phyloP scores from a whole-genome alignment of 2,888 invertebrate species.

The Latrodectus hesperus region DNA sequence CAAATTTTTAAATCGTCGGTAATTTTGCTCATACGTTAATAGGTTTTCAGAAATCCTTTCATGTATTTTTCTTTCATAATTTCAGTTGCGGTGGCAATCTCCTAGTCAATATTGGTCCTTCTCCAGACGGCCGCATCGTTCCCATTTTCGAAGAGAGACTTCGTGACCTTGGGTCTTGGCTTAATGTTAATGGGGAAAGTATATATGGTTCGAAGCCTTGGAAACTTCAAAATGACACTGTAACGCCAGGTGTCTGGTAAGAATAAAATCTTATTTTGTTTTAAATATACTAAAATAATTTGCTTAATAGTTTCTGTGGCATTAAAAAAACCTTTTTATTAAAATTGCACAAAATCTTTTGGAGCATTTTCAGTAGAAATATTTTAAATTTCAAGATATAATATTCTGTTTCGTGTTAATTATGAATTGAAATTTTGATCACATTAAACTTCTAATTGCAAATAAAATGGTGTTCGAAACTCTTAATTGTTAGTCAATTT shows the following conservation, averaged over 20 bases:
- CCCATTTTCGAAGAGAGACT: constrained; percentile 76
- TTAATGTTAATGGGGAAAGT: constrained; percentile 76
- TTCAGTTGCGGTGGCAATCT: constrained; percentile 76
- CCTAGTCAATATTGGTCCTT: constrained; percentile 76
- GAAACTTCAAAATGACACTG: constrained; percentile 75
- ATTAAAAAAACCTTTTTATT: too few relatives aligned
- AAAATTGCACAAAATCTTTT: too few relatives aligned
- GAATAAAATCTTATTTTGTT: not conserved
- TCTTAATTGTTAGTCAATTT: too few relatives aligned
- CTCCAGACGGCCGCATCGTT: constrained; percentile 75
- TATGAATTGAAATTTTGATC: too few relatives aligned
- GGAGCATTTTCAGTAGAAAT: too few relatives aligned
- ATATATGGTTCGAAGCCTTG: constrained; percentile 75
- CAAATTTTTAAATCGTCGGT: not conserved
- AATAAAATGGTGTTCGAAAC: too few relatives aligned
- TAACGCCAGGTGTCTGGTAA: constrained; percentile 75
- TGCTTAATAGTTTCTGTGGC: too few relatives aligned
- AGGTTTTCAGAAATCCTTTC: not conserved
- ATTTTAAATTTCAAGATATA: too few relatives aligned
- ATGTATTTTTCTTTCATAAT: not conserved
- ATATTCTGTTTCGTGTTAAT: too few relatives aligned
- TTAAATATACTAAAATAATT: too few relatives aligned
- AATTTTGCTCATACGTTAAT: not conserved
- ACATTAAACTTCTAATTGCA: too few relatives aligned
- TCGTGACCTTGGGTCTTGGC: constrained; percentile 75